A percentile compares a stretch with the other conserved stretches of the same genome.
phyloP scores from a whole-genome alignment of 2,888 invertebrate genomes.

The Chloromyia formosa region DNA sequence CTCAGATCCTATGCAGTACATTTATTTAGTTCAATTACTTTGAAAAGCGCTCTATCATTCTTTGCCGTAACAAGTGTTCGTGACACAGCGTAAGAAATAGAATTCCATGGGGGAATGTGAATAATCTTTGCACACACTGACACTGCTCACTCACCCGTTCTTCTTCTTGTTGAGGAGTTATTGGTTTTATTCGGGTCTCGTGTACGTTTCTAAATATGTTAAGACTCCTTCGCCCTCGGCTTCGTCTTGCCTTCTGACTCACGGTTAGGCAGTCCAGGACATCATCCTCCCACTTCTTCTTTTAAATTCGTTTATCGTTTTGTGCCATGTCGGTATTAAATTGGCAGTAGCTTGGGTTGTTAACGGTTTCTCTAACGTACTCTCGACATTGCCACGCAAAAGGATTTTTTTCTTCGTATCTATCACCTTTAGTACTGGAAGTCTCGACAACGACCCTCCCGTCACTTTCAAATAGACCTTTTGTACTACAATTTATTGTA shows the following conservation, averaged over 20 bases:
- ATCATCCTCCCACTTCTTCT: too few relatives aligned
- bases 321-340: neutral
- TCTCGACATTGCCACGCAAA: neutral
- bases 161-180: slow-evolving; percentile 2
- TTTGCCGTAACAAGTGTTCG: slow-evolving; percentile 15
- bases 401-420: neutral
- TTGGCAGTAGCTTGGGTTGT: slow-evolving; percentile 1
- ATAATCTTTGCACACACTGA: slow-evolving; percentile 3
- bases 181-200: slow-evolving; percentile 11
- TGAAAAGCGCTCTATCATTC: slow-evolving; percentile 9
- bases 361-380: slow-evolving; percentile 9
- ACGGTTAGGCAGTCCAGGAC: too few relatives aligned
- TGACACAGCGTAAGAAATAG: slow-evolving; percentile 13
- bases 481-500: too few relatives aligned
- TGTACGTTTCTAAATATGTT: slow-evolving; percentile 15
- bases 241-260: too few relatives aligned
- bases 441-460: too few relatives aligned
- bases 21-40: slow-evolving; percentile 33
- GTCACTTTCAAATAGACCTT: too few relatives aligned
- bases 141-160: neutral
- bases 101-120: slow-evolving; percentile 19
- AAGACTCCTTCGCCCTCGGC: too few relatives aligned
- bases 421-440: too few relatives aligned
- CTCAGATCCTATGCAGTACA: slow-evolving; percentile 7
- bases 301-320: slow-evolving; percentile 3